Evolutionary conservation across 2,797 vertebrate species (phyloP).

Genomic region (Acridotheres tristis): DNA sequence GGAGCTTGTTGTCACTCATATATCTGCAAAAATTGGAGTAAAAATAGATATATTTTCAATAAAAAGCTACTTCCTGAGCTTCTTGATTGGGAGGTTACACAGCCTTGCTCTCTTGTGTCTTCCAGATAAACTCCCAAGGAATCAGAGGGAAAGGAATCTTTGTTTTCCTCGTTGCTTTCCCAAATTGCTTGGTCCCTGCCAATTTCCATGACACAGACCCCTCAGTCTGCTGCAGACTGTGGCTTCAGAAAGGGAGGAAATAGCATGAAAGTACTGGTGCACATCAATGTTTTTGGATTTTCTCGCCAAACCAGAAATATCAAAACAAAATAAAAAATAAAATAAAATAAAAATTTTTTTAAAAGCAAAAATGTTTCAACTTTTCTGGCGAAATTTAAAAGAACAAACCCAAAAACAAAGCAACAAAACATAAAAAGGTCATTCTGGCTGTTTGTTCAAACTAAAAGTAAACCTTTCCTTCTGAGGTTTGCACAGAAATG

Average conservation of each 20-base stretch:
- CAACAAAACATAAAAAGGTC: background rate
- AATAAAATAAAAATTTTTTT: background rate
- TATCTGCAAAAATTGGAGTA: background rate
- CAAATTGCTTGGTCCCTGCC: slow-evolving; percentile 8
- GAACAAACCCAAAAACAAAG: background rate
- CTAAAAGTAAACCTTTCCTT: background rate
- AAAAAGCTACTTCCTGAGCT: background rate
- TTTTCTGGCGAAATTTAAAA: background rate
- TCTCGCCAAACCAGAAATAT: slow-evolving; percentile 45
- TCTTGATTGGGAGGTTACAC: background rate
- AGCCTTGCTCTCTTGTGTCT: background rate
- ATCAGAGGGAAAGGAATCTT: slow-evolving; percentile 25
- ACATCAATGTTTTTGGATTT: slow-evolving; percentile 31
- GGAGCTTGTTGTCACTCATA: background rate
- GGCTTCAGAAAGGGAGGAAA: slow-evolving; percentile 56
- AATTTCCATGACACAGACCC: slow-evolving; percentile 62
- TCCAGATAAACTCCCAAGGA: slow-evolving; percentile 32
- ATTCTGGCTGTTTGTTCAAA: background rate
- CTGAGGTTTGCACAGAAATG: background rate
- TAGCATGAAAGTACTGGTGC: slow-evolving; percentile 57
- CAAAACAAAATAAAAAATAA: background rate
- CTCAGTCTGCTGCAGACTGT: slow-evolving; percentile 42
- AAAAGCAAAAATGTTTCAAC: background rate
- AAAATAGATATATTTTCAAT: background rate
- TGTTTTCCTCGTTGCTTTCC: slow-evolving; percentile 30